Evolutionary conservation across 2,888 invertebrate species (phyloP).

Genomic region (Willowsia nigromaculata): DNA sequence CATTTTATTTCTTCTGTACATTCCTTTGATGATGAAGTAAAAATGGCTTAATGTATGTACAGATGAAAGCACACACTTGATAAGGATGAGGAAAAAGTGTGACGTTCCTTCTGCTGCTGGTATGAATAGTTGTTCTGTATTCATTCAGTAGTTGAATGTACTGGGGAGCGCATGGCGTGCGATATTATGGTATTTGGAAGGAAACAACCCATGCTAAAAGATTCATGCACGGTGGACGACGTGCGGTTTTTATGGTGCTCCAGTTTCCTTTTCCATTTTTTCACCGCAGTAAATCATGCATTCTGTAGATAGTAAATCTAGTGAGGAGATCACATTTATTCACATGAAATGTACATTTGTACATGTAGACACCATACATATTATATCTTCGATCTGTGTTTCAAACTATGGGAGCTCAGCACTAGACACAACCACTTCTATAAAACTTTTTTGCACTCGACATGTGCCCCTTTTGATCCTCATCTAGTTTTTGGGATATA

Average conservation of each 20-base stretch:
- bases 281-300: slow-evolving; percentile 62
- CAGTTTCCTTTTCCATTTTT: slow-evolving; percentile 67
- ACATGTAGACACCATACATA: slow-evolving; percentile 10
- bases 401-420: background rate
- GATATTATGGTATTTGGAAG: slow-evolving; percentile 28
- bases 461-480: slow-evolving; percentile 35
- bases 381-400: slow-evolving; percentile 37
- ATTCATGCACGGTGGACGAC: slow-evolving; percentile 65
- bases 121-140: slow-evolving; percentile 1
- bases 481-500: slow-evolving; percentile 25
- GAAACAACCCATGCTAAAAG: slow-evolving; percentile 56
- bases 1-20: slow-evolving; percentile 37
- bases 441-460: slow-evolving; percentile 12
- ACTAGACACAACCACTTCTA: background rate
- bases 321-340: slow-evolving; percentile 54
- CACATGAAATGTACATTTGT: slow-evolving; percentile 48
- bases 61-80: slow-evolving; percentile 12
- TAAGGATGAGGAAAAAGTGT: background rate
- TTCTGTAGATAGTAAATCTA: slow-evolving; percentile 50
- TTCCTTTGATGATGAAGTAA: slow-evolving; percentile 20
- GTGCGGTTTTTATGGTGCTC: slow-evolving; percentile 69
- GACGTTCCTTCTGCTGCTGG: background rate
- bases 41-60: slow-evolving; percentile 7
- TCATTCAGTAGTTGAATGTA: background rate
- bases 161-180: background rate